Base-by-base conservation (phyloP, 92 coral and sea anemone species). In the Micromussa lordhowensis region DNA sequence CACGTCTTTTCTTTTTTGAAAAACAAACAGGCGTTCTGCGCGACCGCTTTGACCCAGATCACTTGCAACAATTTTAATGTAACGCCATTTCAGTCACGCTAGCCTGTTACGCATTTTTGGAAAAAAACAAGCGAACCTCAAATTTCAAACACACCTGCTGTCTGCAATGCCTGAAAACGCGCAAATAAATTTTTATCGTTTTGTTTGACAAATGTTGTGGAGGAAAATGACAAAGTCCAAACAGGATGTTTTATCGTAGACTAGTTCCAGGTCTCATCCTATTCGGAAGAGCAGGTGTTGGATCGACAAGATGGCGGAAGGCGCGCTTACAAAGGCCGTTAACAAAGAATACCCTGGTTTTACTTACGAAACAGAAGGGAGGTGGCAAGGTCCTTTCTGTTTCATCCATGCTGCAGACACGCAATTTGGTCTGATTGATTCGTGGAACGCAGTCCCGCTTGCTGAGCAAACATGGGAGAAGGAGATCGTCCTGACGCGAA, bases 351-450 rank as follows among this genome's bases (percentile, higher is more conserved):
- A 91, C 88, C 96, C 96, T 4, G 92, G 92, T 30, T 89, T 98
- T 86, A 87, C 99, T 49, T 91, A 89, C 77, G 99, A 96, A 70
- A 85, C 86, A 77, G 99, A 98, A 83, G 96, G 99, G 78, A 49
- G 88, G 83, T 98, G 99, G 99, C 88, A 88, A 72, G 98, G 99
- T 22, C 94, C 99, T 32, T 98, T 98, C 82, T 94, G 93, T 86
- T 98, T 98, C 80, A 93, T 98, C 66, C 98, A 94, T 80, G 94
- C 98, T 64, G 96, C 99, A 85, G 99, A 98, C 85, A 96, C 98
- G 7, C 99, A 98, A 83, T 85, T 98, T 80, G 99, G 99, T 24
- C 80, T 98, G 63, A 98, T 96, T 48, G 99, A 98, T 84, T 96
- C 95, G 34, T 98, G 98, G 98, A 94, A 96, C 78, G 90, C 79